A percentile compares a stretch with the other conserved stretches of the same genome.
These are phyloP conservation scores for Embidobia sp. DNA, from an alignment of 2,888 invertebrate genomes.

Conservation along the genomic window DNA sequence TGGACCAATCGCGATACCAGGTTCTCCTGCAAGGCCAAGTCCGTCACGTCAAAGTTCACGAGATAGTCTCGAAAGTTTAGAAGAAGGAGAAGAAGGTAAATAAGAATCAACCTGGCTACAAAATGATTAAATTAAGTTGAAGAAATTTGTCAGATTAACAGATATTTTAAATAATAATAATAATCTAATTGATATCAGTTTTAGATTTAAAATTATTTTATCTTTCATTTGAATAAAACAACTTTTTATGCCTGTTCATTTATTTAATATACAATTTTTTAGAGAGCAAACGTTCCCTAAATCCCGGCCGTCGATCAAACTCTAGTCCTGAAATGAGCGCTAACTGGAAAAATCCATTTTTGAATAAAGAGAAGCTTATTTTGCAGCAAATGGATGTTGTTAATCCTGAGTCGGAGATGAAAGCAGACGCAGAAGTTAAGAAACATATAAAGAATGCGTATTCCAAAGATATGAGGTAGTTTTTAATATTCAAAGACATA, in stretches of 20 bases:
- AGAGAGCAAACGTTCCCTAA: conserved; percentile 84
- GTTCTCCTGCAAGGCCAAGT: conserved; percentile 80
- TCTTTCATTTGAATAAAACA: too few species aligned
- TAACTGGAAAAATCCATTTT: conserved; percentile 89
- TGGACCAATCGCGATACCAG: conserved; percentile 81
- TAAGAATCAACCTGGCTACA: too few species aligned
- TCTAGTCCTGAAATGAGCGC: conserved; percentile 97
- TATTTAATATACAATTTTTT: conserved; percentile 17
- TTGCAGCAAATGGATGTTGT: conserved; percentile 73
- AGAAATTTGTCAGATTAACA: too few species aligned
- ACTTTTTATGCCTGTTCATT: too few species aligned
- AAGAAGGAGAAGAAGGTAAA: conserved; percentile 82
- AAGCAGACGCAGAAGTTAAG: conserved; percentile 82
- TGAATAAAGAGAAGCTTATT: conserved; percentile 82
- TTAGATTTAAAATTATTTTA: too few species aligned
- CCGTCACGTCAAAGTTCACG: conserved; percentile 83
- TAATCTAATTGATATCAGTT: too few species aligned
- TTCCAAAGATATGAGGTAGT: conserved; percentile 86
- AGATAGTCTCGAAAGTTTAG: conserved; percentile 83
- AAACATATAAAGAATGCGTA: conserved; percentile 86
- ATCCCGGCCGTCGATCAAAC: conserved; percentile 93
- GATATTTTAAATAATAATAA: too few species aligned
- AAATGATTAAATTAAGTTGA: too few species aligned
- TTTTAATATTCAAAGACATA: background rate
- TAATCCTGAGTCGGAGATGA: conserved; percentile 74